A percentile compares a stretch with the other conserved stretches of the same genome.
Conservation (phyloP, 2,888 invertebrate species). For the Lasioglossum malachurum region DNA sequence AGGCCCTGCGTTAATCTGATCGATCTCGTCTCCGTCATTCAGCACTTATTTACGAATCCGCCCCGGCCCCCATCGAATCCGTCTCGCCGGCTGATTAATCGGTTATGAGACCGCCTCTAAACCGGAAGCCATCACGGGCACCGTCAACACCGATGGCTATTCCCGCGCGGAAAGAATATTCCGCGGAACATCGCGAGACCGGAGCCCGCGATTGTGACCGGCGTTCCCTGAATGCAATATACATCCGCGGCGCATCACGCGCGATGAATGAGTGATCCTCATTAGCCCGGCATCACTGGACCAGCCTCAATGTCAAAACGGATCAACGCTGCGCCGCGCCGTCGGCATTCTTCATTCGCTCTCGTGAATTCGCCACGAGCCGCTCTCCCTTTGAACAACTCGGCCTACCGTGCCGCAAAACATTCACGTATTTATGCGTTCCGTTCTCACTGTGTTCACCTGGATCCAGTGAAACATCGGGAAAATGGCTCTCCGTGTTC, state of each 20-base stretch:
- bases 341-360: slow-evolving; percentile 38
- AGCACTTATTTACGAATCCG: background rate
- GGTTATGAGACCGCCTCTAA: background rate
- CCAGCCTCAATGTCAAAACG: slow-evolving; percentile 43
- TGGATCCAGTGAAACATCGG: background rate
- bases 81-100: background rate
- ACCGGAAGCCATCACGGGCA: background rate
- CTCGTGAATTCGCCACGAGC: slow-evolving; percentile 37
- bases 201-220: slow-evolving; percentile 21
- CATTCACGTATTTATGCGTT: background rate
- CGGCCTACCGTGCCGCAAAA: background rate
- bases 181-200: slow-evolving; percentile 22
- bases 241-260: slow-evolving; percentile 28
- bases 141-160: background rate
- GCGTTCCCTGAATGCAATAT: slow-evolving; percentile 33
- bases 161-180: background rate
- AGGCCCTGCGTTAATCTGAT: background rate
- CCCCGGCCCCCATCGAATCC: background rate
- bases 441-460: background rate
- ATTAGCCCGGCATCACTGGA: slow-evolving; percentile 39
- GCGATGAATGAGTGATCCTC: slow-evolving; percentile 56
- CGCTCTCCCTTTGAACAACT: slow-evolving; percentile 30
- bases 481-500: background rate
- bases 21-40: background rate
- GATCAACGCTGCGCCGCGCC: slow-evolving; percentile 25